Base-by-base conservation (phyloP, 2,888 invertebrate species). In the Drosophila neotestacea region DNA sequence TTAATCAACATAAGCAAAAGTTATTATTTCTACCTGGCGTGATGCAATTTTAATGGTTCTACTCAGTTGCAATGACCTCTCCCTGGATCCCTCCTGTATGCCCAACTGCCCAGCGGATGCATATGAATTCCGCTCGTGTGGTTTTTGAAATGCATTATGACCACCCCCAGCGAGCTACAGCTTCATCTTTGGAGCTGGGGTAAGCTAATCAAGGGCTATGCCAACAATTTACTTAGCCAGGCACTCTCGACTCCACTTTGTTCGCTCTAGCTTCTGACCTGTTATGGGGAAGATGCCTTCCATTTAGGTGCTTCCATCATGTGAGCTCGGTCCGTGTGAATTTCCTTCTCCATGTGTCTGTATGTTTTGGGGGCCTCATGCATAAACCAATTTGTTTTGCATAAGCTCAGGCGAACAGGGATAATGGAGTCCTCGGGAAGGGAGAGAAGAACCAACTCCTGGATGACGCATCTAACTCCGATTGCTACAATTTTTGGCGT, bases 191-290 rank as follows among this genome's bases (percentile, higher is more conserved):
- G 50, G 36, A 68, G 68, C 61, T 16, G 65, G 73, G 66, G 41
- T 88, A 82, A 88, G 85, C 88, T 84, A 88, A 84, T 84, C 84
- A 84, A 88, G 81, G 86, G 77, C 85, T 88, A 75, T 83, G 72
- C 80, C 75, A 84, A 85, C 83, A 84, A 88, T 84, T 85, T 88
- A 88, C 88, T 84, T 88, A 88, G 77, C 65, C 68, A 58, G 68
- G 68, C 68, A 46, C 67, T 51, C 74, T 58, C 59, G 50, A 7
- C 70, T 50, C 34, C 59, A 27, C 32, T 28, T 16, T 50, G 50
- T 22, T 50, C 5, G 30, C 22, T 27, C n/a, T 34, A 30, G 34
- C 27, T 22, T 6, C 47, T 36, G 65, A 46, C 61, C 63, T 30
- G 46, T 42, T 27, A 16, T n/a, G 41, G 59, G 41, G 46, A 6